These are phyloP conservation scores for Druon quercuslanigerum DNA, from an alignment of 1,140 invertebrate genomes.

Conservation along the genomic window DNA sequence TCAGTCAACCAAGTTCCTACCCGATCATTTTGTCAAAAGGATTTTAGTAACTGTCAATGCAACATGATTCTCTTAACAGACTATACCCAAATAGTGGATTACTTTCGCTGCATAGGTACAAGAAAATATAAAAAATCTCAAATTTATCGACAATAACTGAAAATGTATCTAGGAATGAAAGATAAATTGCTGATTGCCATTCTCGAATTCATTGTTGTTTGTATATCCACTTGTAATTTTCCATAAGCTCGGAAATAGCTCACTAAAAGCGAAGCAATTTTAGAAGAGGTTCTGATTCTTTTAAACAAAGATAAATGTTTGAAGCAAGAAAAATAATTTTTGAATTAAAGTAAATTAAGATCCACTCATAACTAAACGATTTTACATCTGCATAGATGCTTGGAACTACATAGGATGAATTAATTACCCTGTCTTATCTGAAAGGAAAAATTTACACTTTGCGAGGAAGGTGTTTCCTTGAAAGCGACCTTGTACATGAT, in stretches of 20 bases:
- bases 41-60: constrained; percentile 77
- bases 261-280: constrained; percentile 65
- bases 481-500: constrained; percentile 65
- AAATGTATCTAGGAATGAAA: constrained; percentile 56
- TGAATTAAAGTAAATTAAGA: neutral
- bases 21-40: constrained; percentile 67
- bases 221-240: constrained; percentile 73
- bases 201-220: constrained; percentile 76
- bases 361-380: neutral
- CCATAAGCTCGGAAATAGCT: constrained; percentile 76
- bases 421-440: constrained; percentile 66
- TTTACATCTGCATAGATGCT: constrained; percentile 55
- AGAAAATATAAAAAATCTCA: constrained; percentile 26
- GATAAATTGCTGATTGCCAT: constrained; percentile 71
- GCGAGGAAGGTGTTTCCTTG: constrained; percentile 69
- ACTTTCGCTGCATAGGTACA: constrained; percentile 77
- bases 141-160: constrained; percentile 2
- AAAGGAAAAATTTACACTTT: constrained; percentile 72
- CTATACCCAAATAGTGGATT: constrained; percentile 78
- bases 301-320: constrained; percentile 2
- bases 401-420: constrained; percentile 54
- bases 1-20: constrained; percentile 48
- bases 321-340: neutral
- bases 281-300: constrained; percentile 54
- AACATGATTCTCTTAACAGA: constrained; percentile 74